Conservation (phyloP, 2,797 vertebrate genomes). For the Xenops minutus region DNA sequence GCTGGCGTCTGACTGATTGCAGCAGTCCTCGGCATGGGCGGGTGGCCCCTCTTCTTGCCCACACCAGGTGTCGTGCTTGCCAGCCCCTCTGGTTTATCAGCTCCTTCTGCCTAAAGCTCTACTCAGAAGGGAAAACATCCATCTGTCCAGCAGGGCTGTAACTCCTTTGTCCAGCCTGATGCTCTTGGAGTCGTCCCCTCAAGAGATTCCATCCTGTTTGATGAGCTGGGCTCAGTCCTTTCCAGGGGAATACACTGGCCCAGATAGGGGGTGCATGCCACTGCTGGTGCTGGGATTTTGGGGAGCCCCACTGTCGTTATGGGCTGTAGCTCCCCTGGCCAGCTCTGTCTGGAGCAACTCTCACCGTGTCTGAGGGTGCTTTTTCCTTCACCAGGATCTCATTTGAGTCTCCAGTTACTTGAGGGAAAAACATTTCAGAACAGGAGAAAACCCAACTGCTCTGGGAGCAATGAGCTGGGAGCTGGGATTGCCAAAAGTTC, state of each 20-base stretch:
- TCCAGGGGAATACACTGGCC: fast-evolving
- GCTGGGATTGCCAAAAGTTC: constrained; percentile 51
- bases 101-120: not conserved
- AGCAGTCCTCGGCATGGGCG: not conserved
- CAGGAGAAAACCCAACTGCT: constrained; percentile 57
- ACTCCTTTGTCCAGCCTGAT: not conserved
- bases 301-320: not conserved
- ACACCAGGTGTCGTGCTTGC: fast-evolving
- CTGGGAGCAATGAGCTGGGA: not conserved
- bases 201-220: not conserved
- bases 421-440: constrained; percentile 7
- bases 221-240: not conserved
- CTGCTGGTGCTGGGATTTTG: not conserved
- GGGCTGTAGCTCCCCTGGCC: not conserved
- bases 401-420: constrained; percentile 9
- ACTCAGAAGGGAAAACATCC: not conserved
- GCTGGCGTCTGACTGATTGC: not conserved
- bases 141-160: not conserved
- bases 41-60: not conserved
- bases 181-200: fast-evolving
- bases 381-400: not conserved
- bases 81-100: not conserved
- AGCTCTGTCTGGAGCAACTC: not conserved
- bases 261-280: fast-evolving
- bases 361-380: not conserved